These are phyloP conservation scores for Hesperia comma DNA, from an alignment of 2,888 invertebrate genomes.

Conservation along the genomic window DNA sequence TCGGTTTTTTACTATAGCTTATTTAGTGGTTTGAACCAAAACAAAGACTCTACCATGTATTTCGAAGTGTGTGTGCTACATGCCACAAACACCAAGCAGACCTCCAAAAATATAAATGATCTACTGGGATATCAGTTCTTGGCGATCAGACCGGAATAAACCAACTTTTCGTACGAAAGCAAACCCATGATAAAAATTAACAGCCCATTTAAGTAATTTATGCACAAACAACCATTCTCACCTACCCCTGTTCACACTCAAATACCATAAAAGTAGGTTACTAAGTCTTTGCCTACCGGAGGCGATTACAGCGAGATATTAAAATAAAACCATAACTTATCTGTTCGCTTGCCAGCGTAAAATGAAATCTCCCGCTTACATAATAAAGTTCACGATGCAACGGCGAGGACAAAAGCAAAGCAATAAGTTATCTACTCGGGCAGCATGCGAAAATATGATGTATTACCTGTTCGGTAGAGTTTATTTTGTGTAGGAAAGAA, in stretches of 20 bases:
- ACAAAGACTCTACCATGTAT: too few relatives aligned
- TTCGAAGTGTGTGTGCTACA: too few relatives aligned
- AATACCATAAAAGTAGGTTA: constrained; percentile 14
- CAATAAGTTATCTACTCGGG: constrained; percentile 8
- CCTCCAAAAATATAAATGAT: too few relatives aligned
- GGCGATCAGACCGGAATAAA: too few relatives aligned
- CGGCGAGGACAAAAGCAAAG: neutral
- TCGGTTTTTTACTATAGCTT: too few relatives aligned
- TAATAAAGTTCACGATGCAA: constrained; percentile 33
- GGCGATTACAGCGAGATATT: constrained; percentile 62
- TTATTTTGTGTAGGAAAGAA: constrained; percentile 53
- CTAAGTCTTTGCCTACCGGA: constrained; percentile 14
- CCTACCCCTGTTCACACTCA: constrained; percentile 9
- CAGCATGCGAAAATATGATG: constrained; percentile 31
- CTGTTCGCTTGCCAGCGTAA: neutral
- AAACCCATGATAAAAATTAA: neutral
- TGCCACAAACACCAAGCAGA: neutral
- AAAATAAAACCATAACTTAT: constrained; percentile 61
- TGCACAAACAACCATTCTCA: constrained; percentile 3
- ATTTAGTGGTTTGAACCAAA: too few relatives aligned
- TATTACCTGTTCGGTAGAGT: constrained; percentile 49
- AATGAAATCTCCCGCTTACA: neutral
- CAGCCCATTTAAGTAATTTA: constrained; percentile 6
- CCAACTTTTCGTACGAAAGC: neutral
- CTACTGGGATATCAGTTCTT: too few relatives aligned